A percentile compares a stretch with the other conserved stretches of the same genome.
Conservation (phyloP, 1,140 invertebrate genomes). For the Diabrotica virgifera region DNA sequence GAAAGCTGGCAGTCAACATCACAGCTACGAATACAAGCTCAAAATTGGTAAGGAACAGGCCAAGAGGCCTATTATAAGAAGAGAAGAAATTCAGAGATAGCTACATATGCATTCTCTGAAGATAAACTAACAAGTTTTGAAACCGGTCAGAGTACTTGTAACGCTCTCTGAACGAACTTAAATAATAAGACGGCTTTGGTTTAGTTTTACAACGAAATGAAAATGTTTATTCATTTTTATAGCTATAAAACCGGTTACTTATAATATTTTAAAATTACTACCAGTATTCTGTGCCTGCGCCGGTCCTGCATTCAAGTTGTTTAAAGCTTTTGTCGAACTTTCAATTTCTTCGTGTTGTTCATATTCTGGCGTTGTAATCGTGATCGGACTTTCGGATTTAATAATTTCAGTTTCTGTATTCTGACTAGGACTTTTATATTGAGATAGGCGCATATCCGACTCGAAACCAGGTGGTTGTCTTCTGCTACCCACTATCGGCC, state of each 20-base stretch:
- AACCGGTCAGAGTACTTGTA: too few relatives aligned
- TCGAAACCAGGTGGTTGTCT: constrained; percentile 21
- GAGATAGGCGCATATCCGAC: constrained; percentile 14
- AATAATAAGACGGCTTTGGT: too few relatives aligned
- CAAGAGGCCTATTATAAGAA: too few relatives aligned
- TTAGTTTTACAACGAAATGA: too few relatives aligned
- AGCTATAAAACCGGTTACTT: constrained; percentile 31
- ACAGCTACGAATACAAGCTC: too few relatives aligned
- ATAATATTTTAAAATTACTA: constrained; percentile 17
- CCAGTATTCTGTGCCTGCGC: background rate
- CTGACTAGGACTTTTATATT: constrained; percentile 23
- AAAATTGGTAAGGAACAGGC: too few relatives aligned
- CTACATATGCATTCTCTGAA: too few relatives aligned
- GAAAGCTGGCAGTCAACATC: too few relatives aligned
- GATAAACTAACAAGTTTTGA: too few relatives aligned
- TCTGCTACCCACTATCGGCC: constrained; percentile 39
- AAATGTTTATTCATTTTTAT: too few relatives aligned
- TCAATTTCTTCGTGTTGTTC: constrained; percentile 6
- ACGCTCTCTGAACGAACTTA: too few relatives aligned
- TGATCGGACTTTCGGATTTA: constrained; percentile 16
- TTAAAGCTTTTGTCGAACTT: constrained; percentile 7
- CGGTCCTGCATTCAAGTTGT: constrained; percentile 8
- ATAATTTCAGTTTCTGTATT: constrained; percentile 16
- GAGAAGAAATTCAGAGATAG: too few relatives aligned
- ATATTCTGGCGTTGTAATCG: constrained; percentile 6